Conservation (phyloP, 2,113 vertebrate species). For the Hyaena hyaena region DNA sequence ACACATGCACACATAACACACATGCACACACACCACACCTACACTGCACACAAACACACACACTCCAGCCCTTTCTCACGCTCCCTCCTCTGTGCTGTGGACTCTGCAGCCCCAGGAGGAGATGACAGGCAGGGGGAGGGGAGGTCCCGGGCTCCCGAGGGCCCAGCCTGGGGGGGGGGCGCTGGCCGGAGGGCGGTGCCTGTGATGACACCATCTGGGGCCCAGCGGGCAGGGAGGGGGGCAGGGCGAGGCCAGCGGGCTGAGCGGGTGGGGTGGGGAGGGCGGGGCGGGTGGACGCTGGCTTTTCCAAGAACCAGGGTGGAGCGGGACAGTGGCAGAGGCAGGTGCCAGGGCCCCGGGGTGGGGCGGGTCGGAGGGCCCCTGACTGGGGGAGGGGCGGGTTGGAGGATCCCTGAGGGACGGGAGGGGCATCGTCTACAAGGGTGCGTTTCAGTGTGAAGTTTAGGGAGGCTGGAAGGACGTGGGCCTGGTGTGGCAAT, state of each 20-base stretch:
- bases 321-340: no score
- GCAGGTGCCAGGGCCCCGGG: not conserved
- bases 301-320: not conserved
- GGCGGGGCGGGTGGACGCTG: not conserved
- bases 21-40: no score
- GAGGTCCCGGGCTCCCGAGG: not conserved
- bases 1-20: not conserved
- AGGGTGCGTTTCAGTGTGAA: not conserved
- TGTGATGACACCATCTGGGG: not conserved
- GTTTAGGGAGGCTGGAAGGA: no score
- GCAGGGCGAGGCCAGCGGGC: not conserved
- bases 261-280: not conserved
- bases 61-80: not conserved
- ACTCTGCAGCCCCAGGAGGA: not conserved
- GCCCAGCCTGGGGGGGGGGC: not conserved
- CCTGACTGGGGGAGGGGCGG: no score
- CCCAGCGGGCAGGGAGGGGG: not conserved
- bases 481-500: not conserved
- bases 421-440: not conserved
- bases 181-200: not conserved
- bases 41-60: not conserved
- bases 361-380: not conserved
- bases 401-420: accelerated
- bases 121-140: not conserved
- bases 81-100: not conserved